A percentile compares a stretch with the other conserved stretches of the same genome.
These are phyloP conservation scores for Ammospiza caudacuta DNA, from an alignment of 2,113 vertebrate species.

Conservation along the genomic window DNA sequence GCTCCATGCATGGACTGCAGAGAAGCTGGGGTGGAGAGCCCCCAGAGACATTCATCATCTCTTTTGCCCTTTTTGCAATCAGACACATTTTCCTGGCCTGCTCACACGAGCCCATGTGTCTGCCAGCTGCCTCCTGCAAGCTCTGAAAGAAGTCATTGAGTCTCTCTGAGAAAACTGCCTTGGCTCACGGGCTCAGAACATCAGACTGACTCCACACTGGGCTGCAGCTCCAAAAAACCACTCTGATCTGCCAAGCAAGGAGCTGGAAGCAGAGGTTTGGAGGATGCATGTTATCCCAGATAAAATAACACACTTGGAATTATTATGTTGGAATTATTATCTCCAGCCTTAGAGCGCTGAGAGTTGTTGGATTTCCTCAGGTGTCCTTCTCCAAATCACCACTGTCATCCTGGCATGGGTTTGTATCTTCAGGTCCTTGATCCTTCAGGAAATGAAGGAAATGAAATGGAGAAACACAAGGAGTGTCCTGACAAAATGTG, in stretches of 20 bases:
- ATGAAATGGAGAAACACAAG: background rate
- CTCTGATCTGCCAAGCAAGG: background rate
- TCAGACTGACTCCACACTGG: background rate
- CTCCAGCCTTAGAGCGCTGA: background rate
- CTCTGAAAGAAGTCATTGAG: slow-evolving; percentile 20
- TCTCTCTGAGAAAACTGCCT: background rate
- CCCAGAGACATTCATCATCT: background rate
- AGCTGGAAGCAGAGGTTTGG: background rate
- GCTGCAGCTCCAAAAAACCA: background rate
- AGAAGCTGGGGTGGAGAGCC: background rate
- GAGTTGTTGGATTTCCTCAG: background rate
- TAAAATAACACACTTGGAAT: background rate
- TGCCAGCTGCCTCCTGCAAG: slow-evolving; percentile 13
- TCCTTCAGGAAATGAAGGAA: background rate
- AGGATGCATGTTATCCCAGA: background rate
- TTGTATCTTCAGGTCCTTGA: background rate
- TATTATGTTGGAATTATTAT: background rate
- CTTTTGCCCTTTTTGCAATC: background rate
- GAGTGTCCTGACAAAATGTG: background rate
- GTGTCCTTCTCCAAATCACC: background rate
- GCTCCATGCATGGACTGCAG: background rate
- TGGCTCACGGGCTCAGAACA: background rate
- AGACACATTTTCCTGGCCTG: background rate
- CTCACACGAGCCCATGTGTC: background rate
- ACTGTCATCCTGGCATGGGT: rapidly evolving